Base-by-base conservation (phyloP, 2,888 invertebrate species). In the Drosophila paramelanica region DNA sequence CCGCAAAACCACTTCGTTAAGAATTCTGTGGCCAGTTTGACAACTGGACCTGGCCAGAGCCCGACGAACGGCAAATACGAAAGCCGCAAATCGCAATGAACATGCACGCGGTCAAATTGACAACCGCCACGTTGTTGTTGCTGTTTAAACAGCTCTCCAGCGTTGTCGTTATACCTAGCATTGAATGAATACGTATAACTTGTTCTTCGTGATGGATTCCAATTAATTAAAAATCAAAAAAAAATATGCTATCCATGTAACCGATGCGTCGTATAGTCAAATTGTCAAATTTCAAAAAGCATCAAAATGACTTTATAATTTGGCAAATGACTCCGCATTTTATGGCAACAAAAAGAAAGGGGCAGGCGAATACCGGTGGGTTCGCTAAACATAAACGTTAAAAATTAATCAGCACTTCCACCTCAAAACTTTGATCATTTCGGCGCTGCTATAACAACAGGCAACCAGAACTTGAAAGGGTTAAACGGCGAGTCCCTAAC, bases 351-450 rank as follows among this genome's bases (percentile, higher is more conserved):
- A 17, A 17, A 17, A 17, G 17, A 17, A 43, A 45, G 25, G 33
- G 43, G 8, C 36, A 13, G 36, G 36, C 49, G 49, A 42, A 11
- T 14, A 55, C 46, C 49, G 31, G 31, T 50, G 47, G 43, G 45
- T 36, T 36, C 46, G 69, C 58, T 73, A 79, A 79, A 81, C 80
- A 87, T 87, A 89, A 86, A 81, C 78, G 89, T 88, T 88, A 88
- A 89, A 89, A 81, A 89, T 88, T 88, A 88, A 88, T 89, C 89
- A 89, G 84, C 89, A 87, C 89, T 87, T 88, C 77, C 79, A 68
- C 62, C 73, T 74, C 71, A 57, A 80, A 83, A 86, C 71, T 84
- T 88, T 86, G 80, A 84, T 87, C 81, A 87, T 87, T 85, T 87
- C 77, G 47, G 64, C 41, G 58, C 61, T 46, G 60, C 52, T 27